phyloP scores from a whole-genome alignment of 2,888 invertebrate genomes.

The Imbricaverruca yamaguchii region DNA sequence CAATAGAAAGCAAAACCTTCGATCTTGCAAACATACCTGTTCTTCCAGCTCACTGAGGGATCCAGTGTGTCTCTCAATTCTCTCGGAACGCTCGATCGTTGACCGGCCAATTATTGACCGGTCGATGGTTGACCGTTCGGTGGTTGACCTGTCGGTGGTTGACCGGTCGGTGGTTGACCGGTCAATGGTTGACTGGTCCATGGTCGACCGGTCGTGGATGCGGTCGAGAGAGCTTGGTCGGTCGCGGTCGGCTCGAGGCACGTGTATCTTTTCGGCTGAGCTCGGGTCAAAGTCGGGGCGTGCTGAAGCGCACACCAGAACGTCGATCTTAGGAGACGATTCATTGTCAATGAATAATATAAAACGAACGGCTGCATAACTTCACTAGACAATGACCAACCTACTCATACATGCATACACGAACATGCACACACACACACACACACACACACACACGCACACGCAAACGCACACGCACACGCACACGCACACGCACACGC shows the following conservation, averaged over 20 bases:
- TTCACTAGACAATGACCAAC: too few relatives aligned
- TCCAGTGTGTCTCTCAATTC: neutral
- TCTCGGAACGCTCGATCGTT: neutral
- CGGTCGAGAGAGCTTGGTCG: neutral
- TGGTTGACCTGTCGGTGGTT: neutral
- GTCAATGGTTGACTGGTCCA: neutral
- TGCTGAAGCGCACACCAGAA: neutral
- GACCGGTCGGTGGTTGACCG: neutral
- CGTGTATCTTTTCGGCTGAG: constrained; percentile 5
- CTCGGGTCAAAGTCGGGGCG: constrained; percentile 8
- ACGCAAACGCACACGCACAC: too few relatives aligned
- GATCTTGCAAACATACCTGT: neutral
- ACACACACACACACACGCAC: too few relatives aligned
- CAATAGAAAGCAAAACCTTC: too few relatives aligned
- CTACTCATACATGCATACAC: too few relatives aligned
- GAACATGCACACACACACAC: too few relatives aligned
- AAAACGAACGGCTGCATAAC: too few relatives aligned
- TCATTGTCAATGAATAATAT: too few relatives aligned
- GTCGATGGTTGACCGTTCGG: neutral
- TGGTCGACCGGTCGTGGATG: neutral
- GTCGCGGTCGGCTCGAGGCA: constrained; percentile 9
- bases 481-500: too few relatives aligned
- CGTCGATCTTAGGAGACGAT: too few relatives aligned
- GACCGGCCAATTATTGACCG: neutral
- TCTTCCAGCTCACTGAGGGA: neutral